Evolutionary conservation across 2,888 invertebrate genomes (phyloP).

Genomic region (Scrobipalpa atriplicella): DNA sequence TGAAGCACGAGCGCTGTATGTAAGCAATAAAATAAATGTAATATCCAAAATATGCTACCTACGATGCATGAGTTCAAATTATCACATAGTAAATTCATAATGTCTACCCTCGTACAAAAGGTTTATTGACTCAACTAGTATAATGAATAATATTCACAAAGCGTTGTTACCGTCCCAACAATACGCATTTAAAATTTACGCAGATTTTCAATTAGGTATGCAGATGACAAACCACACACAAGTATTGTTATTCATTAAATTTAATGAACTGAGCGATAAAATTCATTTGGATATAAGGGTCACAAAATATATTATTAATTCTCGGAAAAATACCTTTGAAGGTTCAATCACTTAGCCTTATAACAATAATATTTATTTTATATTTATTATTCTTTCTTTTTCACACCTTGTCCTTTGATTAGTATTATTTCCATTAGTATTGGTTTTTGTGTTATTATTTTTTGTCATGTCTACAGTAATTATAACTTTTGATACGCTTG

Average conservation of each 20-base stretch:
- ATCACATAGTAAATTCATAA: constrained; percentile 4
- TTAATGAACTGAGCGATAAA: background rate
- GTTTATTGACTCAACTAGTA: constrained; percentile 2
- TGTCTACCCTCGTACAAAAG: constrained; percentile 3
- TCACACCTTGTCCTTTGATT: too few relatives aligned
- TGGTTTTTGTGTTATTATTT: too few relatives aligned
- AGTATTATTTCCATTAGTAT: too few relatives aligned
- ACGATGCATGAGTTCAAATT: constrained; percentile 1
- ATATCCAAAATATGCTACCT: background rate
- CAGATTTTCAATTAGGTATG: constrained; percentile 13
- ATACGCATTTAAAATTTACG: constrained; percentile 8
- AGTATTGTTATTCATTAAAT: constrained; percentile 7
- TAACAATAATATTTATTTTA: too few relatives aligned
- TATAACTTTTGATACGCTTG: too few relatives aligned
- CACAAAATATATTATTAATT: too few relatives aligned
- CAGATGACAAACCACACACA: constrained; percentile 9
- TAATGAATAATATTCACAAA: background rate
- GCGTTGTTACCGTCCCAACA: background rate
- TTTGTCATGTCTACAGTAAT: too few relatives aligned
- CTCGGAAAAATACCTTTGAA: too few relatives aligned
- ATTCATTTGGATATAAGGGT: background rate
- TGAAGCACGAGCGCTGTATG: too few relatives aligned
- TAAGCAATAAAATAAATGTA: background rate
- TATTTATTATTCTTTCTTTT: too few relatives aligned
- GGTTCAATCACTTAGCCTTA: too few relatives aligned